A percentile compares a stretch with the other conserved stretches of the same genome.
Conservation (phyloP, 1,140 invertebrate species). For the Zaprionus tsacasi region DNA sequence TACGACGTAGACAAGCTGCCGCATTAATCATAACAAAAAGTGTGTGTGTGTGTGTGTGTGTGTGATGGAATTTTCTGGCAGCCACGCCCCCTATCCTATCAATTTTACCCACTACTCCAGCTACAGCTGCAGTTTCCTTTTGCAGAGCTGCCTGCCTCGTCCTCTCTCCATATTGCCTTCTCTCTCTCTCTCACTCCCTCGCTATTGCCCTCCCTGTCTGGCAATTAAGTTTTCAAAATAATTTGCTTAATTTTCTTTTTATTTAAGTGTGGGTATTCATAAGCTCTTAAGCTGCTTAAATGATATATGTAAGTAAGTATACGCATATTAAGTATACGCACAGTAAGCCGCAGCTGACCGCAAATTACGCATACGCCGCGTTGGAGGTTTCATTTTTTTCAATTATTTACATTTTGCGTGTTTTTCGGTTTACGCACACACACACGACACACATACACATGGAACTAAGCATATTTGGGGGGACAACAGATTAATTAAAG, state of each 20-base stretch:
- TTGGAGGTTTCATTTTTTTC: background rate
- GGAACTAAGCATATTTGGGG: background rate
- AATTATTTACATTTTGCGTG: background rate
- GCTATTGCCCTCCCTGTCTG: background rate
- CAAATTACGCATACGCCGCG: constrained; percentile 2
- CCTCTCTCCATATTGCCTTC: background rate
- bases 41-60: background rate
- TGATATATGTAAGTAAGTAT: background rate
- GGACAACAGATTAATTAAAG: constrained; percentile 30
- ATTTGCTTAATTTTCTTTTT: background rate
- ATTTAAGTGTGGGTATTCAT: background rate
- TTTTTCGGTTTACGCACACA: background rate
- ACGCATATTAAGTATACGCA: background rate
- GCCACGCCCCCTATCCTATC: too few relatives aligned
- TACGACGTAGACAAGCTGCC: constrained; percentile 33
- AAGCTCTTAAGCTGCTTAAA: constrained; percentile 5
- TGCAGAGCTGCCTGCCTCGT: too few relatives aligned
- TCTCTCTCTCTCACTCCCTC: background rate
- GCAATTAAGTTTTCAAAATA: constrained; percentile 12
- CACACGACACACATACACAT: background rate
- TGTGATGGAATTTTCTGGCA: constrained; percentile 16
- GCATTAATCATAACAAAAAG: constrained; percentile 55
- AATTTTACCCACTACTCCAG: background rate
- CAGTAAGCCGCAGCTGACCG: background rate
- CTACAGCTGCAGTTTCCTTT: background rate